phyloP scores from a whole-genome alignment of 2,113 vertebrate genomes.

The Microcebus griseorufus region DNA sequence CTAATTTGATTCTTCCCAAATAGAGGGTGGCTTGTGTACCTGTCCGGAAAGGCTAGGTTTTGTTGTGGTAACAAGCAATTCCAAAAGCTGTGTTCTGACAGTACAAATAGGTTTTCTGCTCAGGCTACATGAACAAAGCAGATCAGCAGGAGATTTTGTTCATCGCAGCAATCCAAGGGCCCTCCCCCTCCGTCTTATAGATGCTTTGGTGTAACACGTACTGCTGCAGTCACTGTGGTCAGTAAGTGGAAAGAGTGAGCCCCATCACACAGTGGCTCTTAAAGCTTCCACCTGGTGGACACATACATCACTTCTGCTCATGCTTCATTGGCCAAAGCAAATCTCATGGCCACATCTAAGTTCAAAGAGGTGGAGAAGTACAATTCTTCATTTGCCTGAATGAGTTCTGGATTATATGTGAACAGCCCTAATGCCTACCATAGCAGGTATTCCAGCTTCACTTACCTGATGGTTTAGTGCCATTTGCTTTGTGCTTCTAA shows the following conservation, averaged over 20 bases:
- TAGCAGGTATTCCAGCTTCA: neutral
- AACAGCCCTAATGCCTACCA: neutral
- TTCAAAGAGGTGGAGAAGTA: neutral
- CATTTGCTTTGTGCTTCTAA: neutral
- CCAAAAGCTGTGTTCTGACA: neutral
- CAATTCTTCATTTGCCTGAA: neutral
- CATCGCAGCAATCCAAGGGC: neutral
- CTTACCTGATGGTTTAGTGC: neutral
- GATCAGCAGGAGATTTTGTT: neutral
- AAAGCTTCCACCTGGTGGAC: neutral
- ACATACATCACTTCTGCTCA: neutral
- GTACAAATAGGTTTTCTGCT: neutral
- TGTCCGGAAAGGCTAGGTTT: neutral
- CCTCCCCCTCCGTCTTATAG: neutral
- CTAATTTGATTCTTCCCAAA: neutral
- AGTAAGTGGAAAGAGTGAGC: neutral
- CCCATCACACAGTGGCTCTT: neutral
- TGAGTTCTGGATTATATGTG: neutral
- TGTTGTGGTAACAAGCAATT: neutral
- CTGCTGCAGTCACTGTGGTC: neutral
- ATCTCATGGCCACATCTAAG: neutral
- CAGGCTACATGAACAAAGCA: neutral
- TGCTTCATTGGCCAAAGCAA: neutral
- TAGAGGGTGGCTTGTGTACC: neutral
- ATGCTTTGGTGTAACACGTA: neutral